Conservation (phyloP, 2,113 vertebrate genomes). For the Apaloderma vittatum region DNA sequence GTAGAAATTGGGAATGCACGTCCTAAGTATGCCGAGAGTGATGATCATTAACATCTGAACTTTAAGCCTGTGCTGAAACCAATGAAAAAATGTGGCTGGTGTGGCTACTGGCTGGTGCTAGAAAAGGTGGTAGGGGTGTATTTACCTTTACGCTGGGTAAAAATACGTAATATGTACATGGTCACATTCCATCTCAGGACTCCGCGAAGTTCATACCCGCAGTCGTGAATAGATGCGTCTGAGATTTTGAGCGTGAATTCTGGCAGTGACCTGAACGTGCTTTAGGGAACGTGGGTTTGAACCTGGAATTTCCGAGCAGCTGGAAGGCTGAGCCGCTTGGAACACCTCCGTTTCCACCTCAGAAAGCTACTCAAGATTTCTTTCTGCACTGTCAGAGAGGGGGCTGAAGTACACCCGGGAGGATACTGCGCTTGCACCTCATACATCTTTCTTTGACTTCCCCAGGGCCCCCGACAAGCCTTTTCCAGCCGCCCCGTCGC, state of each 20-base stretch:
- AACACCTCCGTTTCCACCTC: neutral
- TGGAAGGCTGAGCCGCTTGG: neutral
- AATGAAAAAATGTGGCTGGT: neutral
- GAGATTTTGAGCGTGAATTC: neutral
- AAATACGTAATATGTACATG: neutral
- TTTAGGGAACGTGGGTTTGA: neutral
- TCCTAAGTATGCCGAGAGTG: neutral
- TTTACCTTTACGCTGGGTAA: neutral
- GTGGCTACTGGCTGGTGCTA: neutral
- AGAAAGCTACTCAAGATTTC: neutral
- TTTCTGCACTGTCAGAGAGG: neutral
- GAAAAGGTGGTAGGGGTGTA: neutral
- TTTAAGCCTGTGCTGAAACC: neutral
- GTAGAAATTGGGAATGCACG: neutral
- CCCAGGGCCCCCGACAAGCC: conserved; percentile 91
- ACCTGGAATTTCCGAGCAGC: neutral
- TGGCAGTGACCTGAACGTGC: neutral
- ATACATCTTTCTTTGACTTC: conserved; percentile 4
- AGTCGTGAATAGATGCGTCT: neutral
- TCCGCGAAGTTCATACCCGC: neutral
- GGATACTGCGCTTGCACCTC: neutral
- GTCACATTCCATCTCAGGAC: neutral
- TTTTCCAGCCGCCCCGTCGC: conserved; percentile 96
- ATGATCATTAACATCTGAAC: neutral
- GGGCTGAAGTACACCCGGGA: neutral